Conservation (phyloP, 2,888 invertebrate species). For the Plebejus anna region DNA sequence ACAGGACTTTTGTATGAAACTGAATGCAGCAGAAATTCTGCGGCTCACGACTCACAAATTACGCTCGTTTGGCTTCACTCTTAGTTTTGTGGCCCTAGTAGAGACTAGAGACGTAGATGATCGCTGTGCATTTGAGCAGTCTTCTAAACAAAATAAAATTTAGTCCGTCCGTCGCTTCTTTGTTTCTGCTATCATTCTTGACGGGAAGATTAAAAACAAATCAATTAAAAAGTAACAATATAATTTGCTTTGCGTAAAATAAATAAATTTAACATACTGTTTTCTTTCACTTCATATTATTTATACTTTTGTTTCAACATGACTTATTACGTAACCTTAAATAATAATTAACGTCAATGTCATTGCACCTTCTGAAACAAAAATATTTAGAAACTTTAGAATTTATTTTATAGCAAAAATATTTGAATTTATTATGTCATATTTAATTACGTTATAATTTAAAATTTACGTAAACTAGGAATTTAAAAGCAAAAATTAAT, state of each 20-base stretch:
- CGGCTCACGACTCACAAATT: no score
- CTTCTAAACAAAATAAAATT: no score
- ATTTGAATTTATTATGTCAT: neutral
- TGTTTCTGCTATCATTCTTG: neutral
- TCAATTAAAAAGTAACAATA: slow-evolving; percentile 9
- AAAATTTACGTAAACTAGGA: no score
- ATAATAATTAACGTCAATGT: slow-evolving; percentile 36
- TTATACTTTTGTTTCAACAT: neutral
- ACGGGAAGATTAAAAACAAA: neutral
- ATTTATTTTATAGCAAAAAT: slow-evolving; percentile 1
- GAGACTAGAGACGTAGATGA: no score
- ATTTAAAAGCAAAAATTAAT: no score
- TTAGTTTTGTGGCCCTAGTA: no score
- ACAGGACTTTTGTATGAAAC: no score
- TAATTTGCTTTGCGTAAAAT: slow-evolving; percentile 5
- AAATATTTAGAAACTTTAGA: slow-evolving; percentile 29
- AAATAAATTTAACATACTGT: neutral
- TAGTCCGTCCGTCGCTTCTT: no score
- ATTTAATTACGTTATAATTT: neutral
- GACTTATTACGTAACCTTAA: neutral
- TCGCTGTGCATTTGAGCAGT: no score
- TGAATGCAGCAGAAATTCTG: no score
- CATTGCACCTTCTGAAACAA: slow-evolving; percentile 74
- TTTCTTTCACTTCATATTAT: neutral
- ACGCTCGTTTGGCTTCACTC: no score